These are phyloP conservation scores for Sternotherus odoratus DNA, from an alignment of 2,797 vertebrate species.

Conservation along the genomic window DNA sequence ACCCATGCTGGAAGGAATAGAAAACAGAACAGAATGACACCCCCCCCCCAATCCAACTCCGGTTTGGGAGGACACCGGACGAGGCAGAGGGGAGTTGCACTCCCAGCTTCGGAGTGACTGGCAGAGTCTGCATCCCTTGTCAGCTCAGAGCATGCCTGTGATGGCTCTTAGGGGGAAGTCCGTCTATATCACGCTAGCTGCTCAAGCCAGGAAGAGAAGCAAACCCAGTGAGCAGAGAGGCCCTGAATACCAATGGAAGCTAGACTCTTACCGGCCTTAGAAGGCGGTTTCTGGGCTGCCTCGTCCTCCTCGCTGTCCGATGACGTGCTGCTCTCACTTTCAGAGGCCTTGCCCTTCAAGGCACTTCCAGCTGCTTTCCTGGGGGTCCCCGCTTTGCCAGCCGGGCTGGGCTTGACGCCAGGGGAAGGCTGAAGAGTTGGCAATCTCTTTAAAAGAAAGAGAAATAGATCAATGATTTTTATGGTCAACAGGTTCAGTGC, in stretches of 20 bases:
- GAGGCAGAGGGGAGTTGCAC: background rate
- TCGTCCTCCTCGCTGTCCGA: slow-evolving; percentile 78
- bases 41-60: background rate
- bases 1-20: background rate
- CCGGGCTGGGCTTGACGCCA: slow-evolving; percentile 62
- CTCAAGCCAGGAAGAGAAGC: background rate
- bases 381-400: slow-evolving; percentile 59
- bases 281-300: slow-evolving; percentile 17
- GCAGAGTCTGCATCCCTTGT: background rate
- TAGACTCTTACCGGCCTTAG: slow-evolving; percentile 49
- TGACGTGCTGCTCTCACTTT: slow-evolving; percentile 59
- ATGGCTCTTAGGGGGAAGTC: background rate
- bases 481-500: background rate
- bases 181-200: background rate
- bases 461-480: slow-evolving; percentile 20
- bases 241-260: background rate
- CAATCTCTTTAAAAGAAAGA: slow-evolving; percentile 76
- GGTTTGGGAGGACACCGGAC: background rate
- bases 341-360: slow-evolving; percentile 67
- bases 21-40: background rate
- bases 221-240: background rate
- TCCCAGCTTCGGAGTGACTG: background rate
- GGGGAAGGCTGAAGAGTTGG: slow-evolving; percentile 64
- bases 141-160: background rate
- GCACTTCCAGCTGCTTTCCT: slow-evolving; percentile 56